Conservation (phyloP, 37 sponge, comb jelly and placozoan species). For the Agelas oroides region DNA sequence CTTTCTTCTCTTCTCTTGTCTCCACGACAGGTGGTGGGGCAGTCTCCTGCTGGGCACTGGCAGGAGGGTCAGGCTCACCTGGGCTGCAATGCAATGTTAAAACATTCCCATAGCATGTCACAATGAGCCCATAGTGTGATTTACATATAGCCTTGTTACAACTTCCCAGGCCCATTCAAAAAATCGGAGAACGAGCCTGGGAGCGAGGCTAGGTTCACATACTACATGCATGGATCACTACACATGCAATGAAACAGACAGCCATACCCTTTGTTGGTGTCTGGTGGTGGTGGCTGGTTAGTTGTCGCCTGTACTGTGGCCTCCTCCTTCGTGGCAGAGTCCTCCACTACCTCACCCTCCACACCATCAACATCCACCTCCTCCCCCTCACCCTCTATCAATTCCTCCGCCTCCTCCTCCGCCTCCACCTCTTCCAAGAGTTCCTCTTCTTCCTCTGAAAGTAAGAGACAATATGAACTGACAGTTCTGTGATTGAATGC, state of each 20-base stretch:
- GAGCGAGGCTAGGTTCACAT: too few species aligned
- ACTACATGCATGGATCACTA: too few species aligned
- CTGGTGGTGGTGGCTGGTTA: too few species aligned
- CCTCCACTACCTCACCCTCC: conserved; percentile 28
- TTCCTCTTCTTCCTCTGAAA: conserved; percentile 18
- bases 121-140: too few species aligned
- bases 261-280: too few species aligned
- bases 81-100: too few species aligned
- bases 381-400: neutral
- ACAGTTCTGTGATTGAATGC: neutral
- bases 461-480: too few species aligned
- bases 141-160: too few species aligned
- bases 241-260: too few species aligned
- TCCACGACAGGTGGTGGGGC: neutral
- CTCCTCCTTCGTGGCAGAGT: conserved; percentile 1
- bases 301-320: conserved; percentile 15
- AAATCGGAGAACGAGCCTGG: too few species aligned
- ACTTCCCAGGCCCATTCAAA: too few species aligned
- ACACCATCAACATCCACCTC: conserved; percentile 47
- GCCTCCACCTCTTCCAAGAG: conserved; percentile 12
- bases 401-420: neutral
- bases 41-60: neutral
- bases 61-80: neutral
- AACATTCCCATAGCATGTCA: too few species aligned
- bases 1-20: neutral